These are phyloP conservation scores for Xanthorhoe spadicearia DNA, from an alignment of 2,888 invertebrate species.

Conservation along the genomic window DNA sequence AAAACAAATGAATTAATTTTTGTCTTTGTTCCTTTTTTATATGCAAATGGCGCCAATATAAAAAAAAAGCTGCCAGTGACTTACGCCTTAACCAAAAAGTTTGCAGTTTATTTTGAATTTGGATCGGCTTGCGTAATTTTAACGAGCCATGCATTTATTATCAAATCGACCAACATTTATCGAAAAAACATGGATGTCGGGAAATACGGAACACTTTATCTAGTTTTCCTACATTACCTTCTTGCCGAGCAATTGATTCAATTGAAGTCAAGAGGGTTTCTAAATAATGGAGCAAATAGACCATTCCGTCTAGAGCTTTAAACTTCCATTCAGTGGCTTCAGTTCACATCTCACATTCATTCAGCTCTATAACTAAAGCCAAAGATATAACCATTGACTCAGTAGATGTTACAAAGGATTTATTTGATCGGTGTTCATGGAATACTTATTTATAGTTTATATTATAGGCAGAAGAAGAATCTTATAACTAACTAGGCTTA, in stretches of 20 bases:
- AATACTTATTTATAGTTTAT: neutral
- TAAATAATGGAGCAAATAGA: constrained; percentile 30
- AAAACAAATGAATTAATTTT: neutral
- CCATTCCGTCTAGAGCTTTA: constrained; percentile 22
- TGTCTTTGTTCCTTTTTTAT: neutral
- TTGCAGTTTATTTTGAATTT: neutral
- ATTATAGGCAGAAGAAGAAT: no score
- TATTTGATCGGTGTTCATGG: neutral
- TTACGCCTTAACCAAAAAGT: neutral
- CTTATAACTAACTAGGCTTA: no score
- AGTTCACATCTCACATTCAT: constrained; percentile 15
- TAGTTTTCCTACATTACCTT: constrained; percentile 26
- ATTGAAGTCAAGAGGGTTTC: constrained; percentile 22
- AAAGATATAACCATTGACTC: neutral
- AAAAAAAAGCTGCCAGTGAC: constrained; percentile 2
- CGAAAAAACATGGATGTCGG: neutral
- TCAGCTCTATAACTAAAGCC: constrained; percentile 4
- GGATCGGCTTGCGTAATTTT: no score
- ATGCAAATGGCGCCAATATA: neutral
- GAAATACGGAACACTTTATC: constrained; percentile 24
- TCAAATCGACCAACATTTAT: no score
- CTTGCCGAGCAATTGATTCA: constrained; percentile 31
- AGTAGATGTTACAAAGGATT: neutral
- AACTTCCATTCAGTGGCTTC: constrained; percentile 18
- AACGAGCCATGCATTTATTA: neutral